Evolutionary conservation across 2,113 vertebrate genomes (phyloP), one percentile per base, ranked within the genome.

Genomic region (Chamaea fasciata): DNA sequence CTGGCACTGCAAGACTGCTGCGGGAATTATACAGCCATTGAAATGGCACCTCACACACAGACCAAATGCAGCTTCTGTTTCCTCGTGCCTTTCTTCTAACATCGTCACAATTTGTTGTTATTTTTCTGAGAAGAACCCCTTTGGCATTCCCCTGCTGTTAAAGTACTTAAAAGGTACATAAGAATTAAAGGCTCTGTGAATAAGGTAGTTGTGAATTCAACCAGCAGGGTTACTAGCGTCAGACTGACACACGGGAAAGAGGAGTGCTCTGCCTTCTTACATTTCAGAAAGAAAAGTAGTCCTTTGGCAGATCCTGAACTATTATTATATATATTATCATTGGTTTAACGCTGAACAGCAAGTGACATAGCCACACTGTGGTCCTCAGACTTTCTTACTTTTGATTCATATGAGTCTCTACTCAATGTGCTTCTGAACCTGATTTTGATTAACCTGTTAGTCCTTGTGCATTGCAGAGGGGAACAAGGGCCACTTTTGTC

Each of bases 1-100:
- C 92, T 83, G 90, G 60, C 71, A 83, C 92, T 71, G 71, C 46
- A 57, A 73, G 39, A 46, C 63, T 73, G 57, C 82, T 77, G 56
- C 94, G 93, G 82, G 87, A 97, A 86, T 77, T 77, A 30, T 37
- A 64, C 24, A 90, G 35, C 71, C 37, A 1, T 88, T 85, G 75
- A 86, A 87, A 88, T 0, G 4, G 68, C 67, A 93, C 85, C 93
- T 70, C 78, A 68, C 52, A 83, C 55, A 92, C 33, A 93, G 90
- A 79, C 49, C 26, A 73, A 94, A 92, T 35, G 60, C 7, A 3
- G 82, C 91, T 96, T 93, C 95, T 95, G 85, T 90, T 95, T 94
- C 79, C 55, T 91, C 75, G 67, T 90, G 78, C 47, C 37, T 83
- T 87, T 26, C 59, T 90, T 88, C 75, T 55, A 85, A 59, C 67